Evolutionary conservation across 2,113 vertebrate species (phyloP).

Genomic region (Trogon surrucura): DNA sequence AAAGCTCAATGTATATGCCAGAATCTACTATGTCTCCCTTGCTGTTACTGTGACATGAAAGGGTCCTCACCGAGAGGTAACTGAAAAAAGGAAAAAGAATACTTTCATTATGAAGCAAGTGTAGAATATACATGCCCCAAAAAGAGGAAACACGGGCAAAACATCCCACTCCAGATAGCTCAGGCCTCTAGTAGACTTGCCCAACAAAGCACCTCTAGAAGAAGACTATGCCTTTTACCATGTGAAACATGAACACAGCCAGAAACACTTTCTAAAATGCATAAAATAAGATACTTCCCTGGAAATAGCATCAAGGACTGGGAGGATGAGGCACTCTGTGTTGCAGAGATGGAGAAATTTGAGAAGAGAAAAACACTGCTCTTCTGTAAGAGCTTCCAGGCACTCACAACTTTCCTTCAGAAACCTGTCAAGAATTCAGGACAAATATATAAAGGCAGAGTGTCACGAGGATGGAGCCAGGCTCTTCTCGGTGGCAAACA

Average conservation of each 20-base stretch:
- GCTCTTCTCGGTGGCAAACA: too few species aligned
- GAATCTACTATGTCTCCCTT: background rate
- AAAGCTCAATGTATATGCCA: fast-evolving
- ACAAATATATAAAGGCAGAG: background rate
- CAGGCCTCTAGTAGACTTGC: background rate
- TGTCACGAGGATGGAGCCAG: too few species aligned
- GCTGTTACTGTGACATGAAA: background rate
- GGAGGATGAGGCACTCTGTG: background rate
- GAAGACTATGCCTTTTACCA: background rate
- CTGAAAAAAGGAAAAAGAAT: background rate
- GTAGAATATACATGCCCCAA: background rate
- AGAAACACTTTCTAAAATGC: background rate
- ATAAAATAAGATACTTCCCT: background rate
- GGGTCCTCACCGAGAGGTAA: background rate
- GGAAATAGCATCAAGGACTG: background rate
- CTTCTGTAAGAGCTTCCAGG: background rate
- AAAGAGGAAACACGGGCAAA: background rate
- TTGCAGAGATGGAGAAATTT: background rate
- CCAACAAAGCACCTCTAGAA: background rate
- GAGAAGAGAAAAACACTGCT: background rate
- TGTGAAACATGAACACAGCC: background rate
- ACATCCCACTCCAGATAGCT: background rate
- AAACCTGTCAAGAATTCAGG: background rate
- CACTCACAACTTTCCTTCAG: background rate
- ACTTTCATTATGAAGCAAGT: background rate